A percentile compares a stretch with the other conserved stretches of the same genome.
These are phyloP conservation scores for Esox niger DNA, from an alignment of 2,113 vertebrate species.

Conservation along the genomic window DNA sequence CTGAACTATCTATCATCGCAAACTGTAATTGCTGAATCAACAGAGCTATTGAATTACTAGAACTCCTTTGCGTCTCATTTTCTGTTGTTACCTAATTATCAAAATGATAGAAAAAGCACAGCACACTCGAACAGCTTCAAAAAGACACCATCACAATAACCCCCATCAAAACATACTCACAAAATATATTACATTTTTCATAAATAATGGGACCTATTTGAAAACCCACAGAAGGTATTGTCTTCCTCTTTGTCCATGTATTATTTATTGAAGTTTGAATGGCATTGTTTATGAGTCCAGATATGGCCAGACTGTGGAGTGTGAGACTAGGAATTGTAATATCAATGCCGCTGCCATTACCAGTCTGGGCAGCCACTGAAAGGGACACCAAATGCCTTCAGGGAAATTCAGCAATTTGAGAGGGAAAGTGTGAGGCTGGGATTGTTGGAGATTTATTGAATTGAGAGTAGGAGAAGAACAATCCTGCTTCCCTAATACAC, in stretches of 20 bases:
- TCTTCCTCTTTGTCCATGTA: slow-evolving; percentile 46
- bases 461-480: slow-evolving; percentile 58
- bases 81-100: not conserved
- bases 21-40: not conserved
- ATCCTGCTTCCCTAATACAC: slow-evolving; percentile 49
- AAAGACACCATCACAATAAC: slow-evolving; percentile 18
- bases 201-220: slow-evolving; percentile 51
- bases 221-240: slow-evolving; percentile 68
- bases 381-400: slow-evolving; percentile 56
- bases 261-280: slow-evolving; percentile 66
- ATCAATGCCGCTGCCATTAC: slow-evolving; percentile 42
- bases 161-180: slow-evolving; percentile 29
- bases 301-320: slow-evolving; percentile 41
- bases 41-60: not conserved
- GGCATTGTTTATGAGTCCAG: slow-evolving; percentile 56
- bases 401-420: slow-evolving; percentile 49
- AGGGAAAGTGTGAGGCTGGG: slow-evolving; percentile 35
- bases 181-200: slow-evolving; percentile 64
- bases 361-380: slow-evolving; percentile 40
- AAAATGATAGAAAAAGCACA: slow-evolving; percentile 18
- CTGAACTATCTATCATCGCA: too few species aligned
- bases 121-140: slow-evolving; percentile 9
- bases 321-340: slow-evolving; percentile 56
- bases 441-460: slow-evolving; percentile 65
- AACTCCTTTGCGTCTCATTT: slow-evolving; percentile 1